Conservation (phyloP, 2,113 vertebrate species). For the Scomber colias region DNA sequence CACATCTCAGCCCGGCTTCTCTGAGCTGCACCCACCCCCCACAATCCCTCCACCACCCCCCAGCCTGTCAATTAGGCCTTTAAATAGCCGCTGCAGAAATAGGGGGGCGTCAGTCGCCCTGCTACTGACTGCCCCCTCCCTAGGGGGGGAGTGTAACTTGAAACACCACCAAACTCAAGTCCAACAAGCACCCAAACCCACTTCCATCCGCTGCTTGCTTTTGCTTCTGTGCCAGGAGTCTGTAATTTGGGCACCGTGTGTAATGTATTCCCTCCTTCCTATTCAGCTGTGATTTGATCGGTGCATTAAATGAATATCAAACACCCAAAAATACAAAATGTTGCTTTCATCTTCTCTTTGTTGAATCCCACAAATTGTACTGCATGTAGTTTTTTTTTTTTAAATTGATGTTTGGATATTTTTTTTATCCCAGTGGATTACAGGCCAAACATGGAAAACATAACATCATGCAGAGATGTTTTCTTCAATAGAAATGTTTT, state of each 20-base stretch:
- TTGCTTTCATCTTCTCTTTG: too few species aligned
- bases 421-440: too few species aligned
- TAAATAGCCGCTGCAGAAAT: slow-evolving; percentile 85
- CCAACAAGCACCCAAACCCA: slow-evolving; percentile 24
- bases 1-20: background rate
- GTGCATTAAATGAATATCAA: too few species aligned
- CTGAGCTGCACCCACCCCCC: background rate
- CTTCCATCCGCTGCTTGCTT: background rate
- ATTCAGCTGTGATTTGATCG: too few species aligned
- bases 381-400: too few species aligned
- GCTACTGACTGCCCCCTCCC: slow-evolving; percentile 51
- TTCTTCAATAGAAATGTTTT: too few species aligned
- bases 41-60: background rate
- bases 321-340: too few species aligned
- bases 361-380: too few species aligned
- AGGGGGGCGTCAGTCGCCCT: slow-evolving; percentile 79
- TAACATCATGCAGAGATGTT: too few species aligned
- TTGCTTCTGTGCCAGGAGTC: slow-evolving; percentile 24
- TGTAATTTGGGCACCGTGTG: background rate
- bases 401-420: too few species aligned
- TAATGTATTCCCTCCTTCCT: background rate
- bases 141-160: slow-evolving; percentile 61
- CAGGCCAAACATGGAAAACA: too few species aligned
- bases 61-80: slow-evolving; percentile 75
- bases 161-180: slow-evolving; percentile 41